A percentile compares a stretch with the other conserved stretches of the same genome.
Evolutionary conservation across 2,797 vertebrate species (phyloP).

Genomic region (Phataginus tetradactyla): DNA sequence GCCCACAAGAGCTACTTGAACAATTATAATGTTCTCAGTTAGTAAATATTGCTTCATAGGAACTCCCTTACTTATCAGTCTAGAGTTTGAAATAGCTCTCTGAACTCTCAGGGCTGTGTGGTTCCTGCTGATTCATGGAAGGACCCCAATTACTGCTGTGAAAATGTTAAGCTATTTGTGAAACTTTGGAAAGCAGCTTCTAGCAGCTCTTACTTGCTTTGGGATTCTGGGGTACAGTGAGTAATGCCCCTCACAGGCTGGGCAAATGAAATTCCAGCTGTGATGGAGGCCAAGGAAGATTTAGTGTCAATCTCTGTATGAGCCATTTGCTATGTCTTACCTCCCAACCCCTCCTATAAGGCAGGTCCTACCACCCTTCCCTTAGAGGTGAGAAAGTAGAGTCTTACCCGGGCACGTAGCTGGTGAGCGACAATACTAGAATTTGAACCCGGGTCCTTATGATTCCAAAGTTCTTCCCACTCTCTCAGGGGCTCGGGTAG

Average conservation of each 20-base stretch:
- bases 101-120: constrained; percentile 8
- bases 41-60: constrained; percentile 31
- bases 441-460: background rate
- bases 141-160: constrained; percentile 1
- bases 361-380: background rate
- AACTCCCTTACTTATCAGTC: constrained; percentile 51
- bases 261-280: background rate
- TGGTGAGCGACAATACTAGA: background rate
- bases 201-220: background rate
- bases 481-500: background rate
- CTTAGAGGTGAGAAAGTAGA: background rate
- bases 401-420: background rate
- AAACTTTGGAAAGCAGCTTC: constrained; percentile 18
- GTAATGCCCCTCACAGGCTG: background rate
- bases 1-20: constrained; percentile 43
- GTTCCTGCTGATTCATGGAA: background rate
- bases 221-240: background rate
- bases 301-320: background rate
- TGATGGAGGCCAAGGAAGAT: background rate
- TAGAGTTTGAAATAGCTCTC: constrained; percentile 43
- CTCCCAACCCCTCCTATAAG: background rate
- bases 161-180: constrained; percentile 41
- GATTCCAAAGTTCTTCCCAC: background rate
- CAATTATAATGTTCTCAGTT: constrained; percentile 53
- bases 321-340: background rate